A percentile compares a stretch with the other conserved stretches of the same genome.
Evolutionary conservation across 2,113 vertebrate species (phyloP).

Genomic region (Campylomormyrus numenius): DNA sequence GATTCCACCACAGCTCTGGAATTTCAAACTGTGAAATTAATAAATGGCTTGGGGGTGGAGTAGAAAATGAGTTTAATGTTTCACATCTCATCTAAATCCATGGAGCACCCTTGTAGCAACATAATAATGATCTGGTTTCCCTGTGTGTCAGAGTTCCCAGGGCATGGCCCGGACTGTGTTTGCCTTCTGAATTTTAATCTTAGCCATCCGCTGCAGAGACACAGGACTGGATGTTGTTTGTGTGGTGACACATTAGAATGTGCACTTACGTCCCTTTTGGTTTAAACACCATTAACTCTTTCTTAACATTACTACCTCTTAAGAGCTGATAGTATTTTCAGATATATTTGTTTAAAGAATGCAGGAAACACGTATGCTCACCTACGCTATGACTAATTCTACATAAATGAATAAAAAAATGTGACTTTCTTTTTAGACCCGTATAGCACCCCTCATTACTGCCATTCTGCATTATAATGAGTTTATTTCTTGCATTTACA

Average conservation of each 20-base stretch:
- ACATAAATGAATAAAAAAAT: not conserved
- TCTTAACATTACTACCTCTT: not conserved
- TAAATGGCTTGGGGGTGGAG: conserved; percentile 5
- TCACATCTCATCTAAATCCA: not conserved
- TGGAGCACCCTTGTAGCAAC: not conserved
- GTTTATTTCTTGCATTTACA: not conserved
- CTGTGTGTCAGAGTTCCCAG: not conserved
- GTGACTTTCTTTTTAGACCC: not conserved
- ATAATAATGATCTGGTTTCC: not conserved
- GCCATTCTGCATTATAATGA: not conserved
- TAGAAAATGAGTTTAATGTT: not conserved
- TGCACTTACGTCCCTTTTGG: not conserved
- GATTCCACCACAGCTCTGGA: not conserved
- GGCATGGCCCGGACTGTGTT: not conserved
- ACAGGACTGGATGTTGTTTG: not conserved
- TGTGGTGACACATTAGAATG: not conserved
- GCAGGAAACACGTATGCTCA: not conserved
- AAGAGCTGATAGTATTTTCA: not conserved
- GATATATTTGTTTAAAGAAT: not conserved
- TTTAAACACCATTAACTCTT: not conserved
- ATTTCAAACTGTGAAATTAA: conserved; percentile 6
- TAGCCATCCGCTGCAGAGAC: not conserved
- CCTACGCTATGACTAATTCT: not conserved
- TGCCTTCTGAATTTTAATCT: not conserved
- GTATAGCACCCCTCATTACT: not conserved